These are phyloP conservation scores for Hirtodrosophila confusa DNA, from an alignment of 2,888 invertebrate species.

Conservation along the genomic window DNA sequence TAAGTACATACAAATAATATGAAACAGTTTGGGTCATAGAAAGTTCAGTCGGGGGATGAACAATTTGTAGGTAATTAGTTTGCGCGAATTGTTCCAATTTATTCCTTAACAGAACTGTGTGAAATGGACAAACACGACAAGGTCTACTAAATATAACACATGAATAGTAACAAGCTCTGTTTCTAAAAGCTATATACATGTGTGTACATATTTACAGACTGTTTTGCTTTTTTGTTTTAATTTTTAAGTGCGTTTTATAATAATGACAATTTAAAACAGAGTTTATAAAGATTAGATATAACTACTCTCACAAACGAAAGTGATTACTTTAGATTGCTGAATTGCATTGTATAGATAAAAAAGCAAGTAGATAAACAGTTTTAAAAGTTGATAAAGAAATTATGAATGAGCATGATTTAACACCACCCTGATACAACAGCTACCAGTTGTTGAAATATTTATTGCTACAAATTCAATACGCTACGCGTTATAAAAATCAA, in stretches of 20 bases:
- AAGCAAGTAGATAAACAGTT: too few species aligned
- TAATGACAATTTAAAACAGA: background rate
- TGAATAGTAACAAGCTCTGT: slow-evolving; percentile 29
- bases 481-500: slow-evolving; percentile 1
- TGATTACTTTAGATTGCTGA: slow-evolving; percentile 1
- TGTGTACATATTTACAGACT: background rate
- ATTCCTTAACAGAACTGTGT: slow-evolving; percentile 32
- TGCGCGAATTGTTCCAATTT: slow-evolving; percentile 40
- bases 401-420: background rate
- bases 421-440: too few species aligned
- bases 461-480: background rate
- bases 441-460: too few species aligned
- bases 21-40: slow-evolving; percentile 12
- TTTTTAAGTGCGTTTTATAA: slow-evolving; percentile 1
- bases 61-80: slow-evolving; percentile 24
- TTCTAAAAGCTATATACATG: background rate
- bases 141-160: slow-evolving; percentile 37
- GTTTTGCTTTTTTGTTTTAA: slow-evolving; percentile 8
- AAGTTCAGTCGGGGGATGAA: background rate
- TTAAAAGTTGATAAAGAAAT: slow-evolving; percentile 1
- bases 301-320: slow-evolving; percentile 22
- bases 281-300: slow-evolving; percentile 26
- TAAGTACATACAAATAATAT: slow-evolving; percentile 9
- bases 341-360: too few species aligned
- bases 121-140: slow-evolving; percentile 46